These are phyloP conservation scores for Ganaspis sp. DNA, from an alignment of 1,140 invertebrate species.

Conservation along the genomic window DNA sequence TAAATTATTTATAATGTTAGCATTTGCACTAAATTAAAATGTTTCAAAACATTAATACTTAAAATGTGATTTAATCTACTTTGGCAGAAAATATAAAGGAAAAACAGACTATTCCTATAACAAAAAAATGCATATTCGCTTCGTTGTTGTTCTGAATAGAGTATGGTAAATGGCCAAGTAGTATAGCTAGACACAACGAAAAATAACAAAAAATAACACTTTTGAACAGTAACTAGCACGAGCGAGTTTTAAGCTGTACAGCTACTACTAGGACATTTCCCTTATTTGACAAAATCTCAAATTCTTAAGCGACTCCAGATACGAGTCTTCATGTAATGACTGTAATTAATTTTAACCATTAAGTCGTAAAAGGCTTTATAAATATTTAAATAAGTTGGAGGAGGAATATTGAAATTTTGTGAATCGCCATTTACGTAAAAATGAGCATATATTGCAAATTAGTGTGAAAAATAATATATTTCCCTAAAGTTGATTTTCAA, in stretches of 20 bases:
- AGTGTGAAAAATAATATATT: not conserved
- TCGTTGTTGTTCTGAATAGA: too few relatives aligned
- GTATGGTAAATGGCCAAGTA: too few relatives aligned
- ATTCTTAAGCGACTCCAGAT: too few relatives aligned
- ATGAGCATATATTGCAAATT: not conserved
- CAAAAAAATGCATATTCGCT: constrained; percentile 7
- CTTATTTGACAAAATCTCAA: constrained; percentile 16
- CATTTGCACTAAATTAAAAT: too few relatives aligned
- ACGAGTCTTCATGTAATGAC: constrained; percentile 22
- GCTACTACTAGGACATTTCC: too few relatives aligned
- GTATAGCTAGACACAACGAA: too few relatives aligned
- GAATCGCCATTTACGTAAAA: not conserved
- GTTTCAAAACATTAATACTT: too few relatives aligned
- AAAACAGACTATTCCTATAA: not conserved
- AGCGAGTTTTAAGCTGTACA: too few relatives aligned
- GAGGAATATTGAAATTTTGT: constrained; percentile 10
- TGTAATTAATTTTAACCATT: constrained; percentile 36
- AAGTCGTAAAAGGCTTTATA: constrained; percentile 33
- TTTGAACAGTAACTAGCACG: too few relatives aligned
- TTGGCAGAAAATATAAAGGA: not conserved
- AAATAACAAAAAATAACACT: too few relatives aligned
- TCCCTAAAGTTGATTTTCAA: constrained; percentile 35
- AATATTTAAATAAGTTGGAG: not conserved
- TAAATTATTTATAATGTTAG: too few relatives aligned
- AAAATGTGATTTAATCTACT: not conserved